Percentiles rank a stretch among this genome's conserved stretches.
Conservation (phyloP, 2,797 vertebrate genomes). For the Sebastes itinus region DNA sequence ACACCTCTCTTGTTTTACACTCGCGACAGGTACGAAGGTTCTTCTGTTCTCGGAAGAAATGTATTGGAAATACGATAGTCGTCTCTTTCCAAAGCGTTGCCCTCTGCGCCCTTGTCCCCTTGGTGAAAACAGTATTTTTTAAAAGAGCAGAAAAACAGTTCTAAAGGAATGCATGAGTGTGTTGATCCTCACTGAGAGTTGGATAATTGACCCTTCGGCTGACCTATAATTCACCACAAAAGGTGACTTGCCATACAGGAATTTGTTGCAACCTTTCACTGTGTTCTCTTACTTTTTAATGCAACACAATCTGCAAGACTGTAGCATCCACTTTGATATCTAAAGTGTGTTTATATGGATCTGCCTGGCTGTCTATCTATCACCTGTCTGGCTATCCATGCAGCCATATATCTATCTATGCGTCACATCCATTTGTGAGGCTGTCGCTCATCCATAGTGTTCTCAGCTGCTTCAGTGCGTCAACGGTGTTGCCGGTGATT, state of each 20-base stretch:
- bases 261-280: background rate
- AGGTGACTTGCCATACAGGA: background rate
- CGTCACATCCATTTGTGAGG: slow-evolving; percentile 45
- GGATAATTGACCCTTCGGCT: slow-evolving; percentile 67
- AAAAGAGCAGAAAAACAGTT: slow-evolving; percentile 51
- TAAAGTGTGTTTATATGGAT: background rate
- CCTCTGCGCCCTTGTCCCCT: slow-evolving; percentile 53
- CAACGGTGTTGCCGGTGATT: slow-evolving; percentile 56
- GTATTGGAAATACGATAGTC: slow-evolving; percentile 60
- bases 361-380: background rate
- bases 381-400: slow-evolving; percentile 14
- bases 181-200: slow-evolving; percentile 62
- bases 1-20: slow-evolving; percentile 76
- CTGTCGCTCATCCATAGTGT: slow-evolving; percentile 54
- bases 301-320: background rate
- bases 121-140: slow-evolving; percentile 54
- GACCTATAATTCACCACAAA: slow-evolving; percentile 47
- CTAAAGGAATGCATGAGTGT: slow-evolving; percentile 63
- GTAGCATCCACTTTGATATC: background rate
- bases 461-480: slow-evolving; percentile 76
- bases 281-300: background rate
- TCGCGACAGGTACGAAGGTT: slow-evolving; percentile 71
- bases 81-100: slow-evolving; percentile 53
- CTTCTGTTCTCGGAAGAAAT: slow-evolving; percentile 72
- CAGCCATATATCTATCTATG: slow-evolving; percentile 28